phyloP scores from a whole-genome alignment of 2,797 vertebrate genomes.

The Neopelma chrysocephalum region DNA sequence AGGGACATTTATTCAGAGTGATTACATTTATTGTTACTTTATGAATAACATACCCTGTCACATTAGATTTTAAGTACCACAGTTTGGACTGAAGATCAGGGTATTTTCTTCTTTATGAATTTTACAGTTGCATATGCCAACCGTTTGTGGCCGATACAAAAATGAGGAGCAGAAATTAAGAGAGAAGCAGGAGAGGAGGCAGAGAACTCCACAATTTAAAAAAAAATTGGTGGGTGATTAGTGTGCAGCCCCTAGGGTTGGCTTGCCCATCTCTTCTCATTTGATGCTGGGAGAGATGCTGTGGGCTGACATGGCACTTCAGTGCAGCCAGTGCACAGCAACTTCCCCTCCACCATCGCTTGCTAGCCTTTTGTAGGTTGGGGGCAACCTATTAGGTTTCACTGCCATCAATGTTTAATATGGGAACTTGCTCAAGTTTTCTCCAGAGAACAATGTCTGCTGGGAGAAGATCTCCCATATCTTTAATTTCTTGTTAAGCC shows the following conservation, averaged over 20 bases:
- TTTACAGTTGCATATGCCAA: background rate
- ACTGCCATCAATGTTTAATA: background rate
- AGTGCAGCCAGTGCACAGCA: fast-evolving
- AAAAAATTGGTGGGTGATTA: fast-evolving
- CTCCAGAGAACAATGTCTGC: background rate
- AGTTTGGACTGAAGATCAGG: background rate
- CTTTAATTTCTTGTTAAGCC: background rate
- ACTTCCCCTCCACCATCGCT: fast-evolving
- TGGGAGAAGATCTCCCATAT: background rate
- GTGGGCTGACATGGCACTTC: fast-evolving
- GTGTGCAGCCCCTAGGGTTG: background rate
- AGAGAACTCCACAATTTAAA: background rate
- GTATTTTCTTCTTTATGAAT: constrained; percentile 6
- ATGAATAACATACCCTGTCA: constrained; percentile 43
- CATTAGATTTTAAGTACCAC: constrained; percentile 52
- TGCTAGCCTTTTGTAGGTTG: fast-evolving
- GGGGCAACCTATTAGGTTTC: background rate
- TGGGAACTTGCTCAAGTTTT: fast-evolving
- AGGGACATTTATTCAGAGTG: constrained; percentile 70
- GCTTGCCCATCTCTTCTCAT: fast-evolving
- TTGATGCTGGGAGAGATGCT: background rate
- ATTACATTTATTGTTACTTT: constrained; percentile 66
- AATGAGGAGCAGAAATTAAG: background rate
- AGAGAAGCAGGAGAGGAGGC: background rate
- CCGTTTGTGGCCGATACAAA: background rate